A percentile compares a stretch with the other conserved stretches of the same genome.
Conservation (phyloP, 2,113 vertebrate genomes). For the Willisornis vidua region DNA sequence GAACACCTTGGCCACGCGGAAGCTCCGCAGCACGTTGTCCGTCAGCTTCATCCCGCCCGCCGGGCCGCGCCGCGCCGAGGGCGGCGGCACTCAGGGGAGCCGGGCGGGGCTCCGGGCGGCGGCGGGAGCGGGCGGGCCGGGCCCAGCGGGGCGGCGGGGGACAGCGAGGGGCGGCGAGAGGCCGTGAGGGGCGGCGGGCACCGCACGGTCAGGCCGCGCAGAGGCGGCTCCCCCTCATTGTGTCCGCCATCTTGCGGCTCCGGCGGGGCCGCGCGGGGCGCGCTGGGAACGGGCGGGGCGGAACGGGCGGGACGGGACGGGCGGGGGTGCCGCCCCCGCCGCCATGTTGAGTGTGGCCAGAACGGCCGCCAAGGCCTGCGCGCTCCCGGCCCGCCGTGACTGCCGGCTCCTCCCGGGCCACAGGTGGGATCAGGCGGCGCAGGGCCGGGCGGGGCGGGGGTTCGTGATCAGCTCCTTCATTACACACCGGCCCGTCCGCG, state of each 20-base stretch:
- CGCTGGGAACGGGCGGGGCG: not conserved
- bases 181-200: no score
- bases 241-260: no score
- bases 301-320: not conserved
- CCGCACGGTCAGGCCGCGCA: no score
- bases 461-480: no score
- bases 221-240: no score
- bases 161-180: no score
- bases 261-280: no score
- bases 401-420: not conserved
- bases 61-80: conserved; percentile 6
- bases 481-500: no score
- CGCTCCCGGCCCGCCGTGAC: not conserved
- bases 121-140: no score
- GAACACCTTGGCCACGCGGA: conserved; percentile 98
- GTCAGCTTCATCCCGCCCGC: conserved; percentile 91
- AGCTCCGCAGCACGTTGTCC: conserved; percentile 98
- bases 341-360: conserved; percentile 5
- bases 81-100: conserved; percentile 24
- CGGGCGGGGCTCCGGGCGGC: not conserved
- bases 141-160: no score
- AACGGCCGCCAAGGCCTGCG: no score
- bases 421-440: not conserved
- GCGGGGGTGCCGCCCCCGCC: fast-evolving
- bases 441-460: fast-evolving